These are phyloP conservation scores for Urocitellus parryii DNA, from an alignment of 2,113 vertebrate species.

Conservation along the genomic window DNA sequence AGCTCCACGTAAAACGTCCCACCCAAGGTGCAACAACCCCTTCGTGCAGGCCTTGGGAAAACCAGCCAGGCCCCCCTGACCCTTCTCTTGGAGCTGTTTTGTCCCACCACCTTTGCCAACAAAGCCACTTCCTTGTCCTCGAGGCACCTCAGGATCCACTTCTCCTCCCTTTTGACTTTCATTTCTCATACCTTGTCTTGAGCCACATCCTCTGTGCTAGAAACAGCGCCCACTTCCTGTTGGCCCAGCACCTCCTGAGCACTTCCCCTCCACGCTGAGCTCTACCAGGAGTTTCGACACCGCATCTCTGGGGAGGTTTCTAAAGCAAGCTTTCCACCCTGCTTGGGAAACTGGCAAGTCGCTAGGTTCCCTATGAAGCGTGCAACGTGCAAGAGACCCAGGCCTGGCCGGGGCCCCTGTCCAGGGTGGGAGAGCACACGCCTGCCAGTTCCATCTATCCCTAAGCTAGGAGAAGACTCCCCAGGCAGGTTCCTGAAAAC, in stretches of 20 bases:
- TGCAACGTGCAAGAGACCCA: rapidly evolving
- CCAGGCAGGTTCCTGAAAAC: rapidly evolving
- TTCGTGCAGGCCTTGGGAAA: background rate
- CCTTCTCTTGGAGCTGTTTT: rapidly evolving
- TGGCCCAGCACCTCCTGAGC: background rate
- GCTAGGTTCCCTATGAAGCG: background rate
- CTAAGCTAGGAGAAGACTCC: background rate
- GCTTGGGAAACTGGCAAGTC: rapidly evolving
- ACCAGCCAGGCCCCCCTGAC: background rate
- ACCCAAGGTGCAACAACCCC: background rate
- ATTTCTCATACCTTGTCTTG: constrained; percentile 74
- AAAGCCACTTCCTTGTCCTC: constrained; percentile 77
- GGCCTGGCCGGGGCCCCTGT: background rate
- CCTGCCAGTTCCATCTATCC: too few species aligned
- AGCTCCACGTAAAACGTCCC: rapidly evolving
- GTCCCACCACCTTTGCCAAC: constrained; percentile 66
- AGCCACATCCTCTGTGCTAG: constrained; percentile 73
- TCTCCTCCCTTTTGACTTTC: constrained; percentile 74
- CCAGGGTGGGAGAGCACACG: background rate
- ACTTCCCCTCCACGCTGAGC: background rate
- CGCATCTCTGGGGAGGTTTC: background rate
- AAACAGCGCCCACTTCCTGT: constrained; percentile 75
- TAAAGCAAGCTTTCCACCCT: background rate
- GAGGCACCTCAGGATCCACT: constrained; percentile 43
- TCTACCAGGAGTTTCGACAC: background rate